Percentiles rank a stretch among this genome's conserved stretches.
phyloP scores from a whole-genome alignment of 2,113 vertebrate species.

The Entelurus aequoreus region DNA sequence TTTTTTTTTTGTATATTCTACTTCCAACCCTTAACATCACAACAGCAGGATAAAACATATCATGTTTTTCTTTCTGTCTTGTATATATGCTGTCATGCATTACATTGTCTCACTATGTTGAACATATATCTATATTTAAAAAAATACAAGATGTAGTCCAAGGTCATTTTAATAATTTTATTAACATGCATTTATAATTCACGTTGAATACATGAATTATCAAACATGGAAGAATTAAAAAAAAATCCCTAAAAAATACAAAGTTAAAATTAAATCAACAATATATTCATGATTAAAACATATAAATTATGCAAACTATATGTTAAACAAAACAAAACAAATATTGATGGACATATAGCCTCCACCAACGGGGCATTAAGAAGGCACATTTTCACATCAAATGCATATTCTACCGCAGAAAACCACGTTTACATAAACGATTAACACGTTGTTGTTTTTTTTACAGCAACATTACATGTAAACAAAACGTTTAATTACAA shows the following conservation, averaged over 20 bases:
- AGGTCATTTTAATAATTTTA: conserved; percentile 29
- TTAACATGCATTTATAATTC: background rate
- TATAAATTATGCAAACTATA: background rate
- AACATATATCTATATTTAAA: background rate
- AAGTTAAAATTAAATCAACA: background rate
- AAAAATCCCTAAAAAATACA: background rate
- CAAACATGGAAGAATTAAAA: conserved; percentile 1
- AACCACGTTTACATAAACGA: background rate
- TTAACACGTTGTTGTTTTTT: no score
- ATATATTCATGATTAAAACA: background rate
- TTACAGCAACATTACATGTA: background rate
- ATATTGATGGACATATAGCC: background rate
- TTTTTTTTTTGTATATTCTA: conserved; percentile 9
- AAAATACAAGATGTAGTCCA: conserved; percentile 19
- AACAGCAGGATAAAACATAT: conserved; percentile 20
- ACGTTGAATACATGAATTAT: conserved; percentile 10
- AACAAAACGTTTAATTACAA: conserved; percentile 12
- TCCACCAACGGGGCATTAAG: no score
- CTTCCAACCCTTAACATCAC: conserved; percentile 38
- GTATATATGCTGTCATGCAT: conserved; percentile 17
- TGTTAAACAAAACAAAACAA: background rate
- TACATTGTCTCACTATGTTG: background rate
- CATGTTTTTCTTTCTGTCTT: conserved; percentile 1
- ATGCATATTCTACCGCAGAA: background rate
- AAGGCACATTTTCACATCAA: background rate